Conservation (phyloP, 2,888 invertebrate genomes). For the Lochmaea crataegi region DNA sequence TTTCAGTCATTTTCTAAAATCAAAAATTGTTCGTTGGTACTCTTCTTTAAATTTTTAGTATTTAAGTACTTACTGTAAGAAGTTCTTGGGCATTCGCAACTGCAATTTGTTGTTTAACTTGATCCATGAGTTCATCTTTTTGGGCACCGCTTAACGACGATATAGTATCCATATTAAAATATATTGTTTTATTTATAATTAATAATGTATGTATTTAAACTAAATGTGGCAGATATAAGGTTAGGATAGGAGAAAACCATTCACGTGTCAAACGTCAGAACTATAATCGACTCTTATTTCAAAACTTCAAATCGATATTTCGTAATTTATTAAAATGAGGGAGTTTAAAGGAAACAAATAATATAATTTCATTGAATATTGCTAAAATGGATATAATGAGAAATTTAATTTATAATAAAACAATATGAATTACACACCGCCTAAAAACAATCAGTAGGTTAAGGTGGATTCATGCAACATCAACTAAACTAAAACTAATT, state of each 20-base stretch:
- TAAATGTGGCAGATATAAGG: not conserved
- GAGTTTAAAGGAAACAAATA: not conserved
- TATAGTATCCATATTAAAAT: slow-evolving; percentile 48
- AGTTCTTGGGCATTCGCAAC: slow-evolving; percentile 94
- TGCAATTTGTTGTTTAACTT: slow-evolving; percentile 95
- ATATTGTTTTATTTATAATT: not conserved
- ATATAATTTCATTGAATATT: not conserved
- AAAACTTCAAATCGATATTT: not conserved
- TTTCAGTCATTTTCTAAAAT: slow-evolving; percentile 93
- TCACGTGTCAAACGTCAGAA: not conserved
- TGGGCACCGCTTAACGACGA: slow-evolving; percentile 74
- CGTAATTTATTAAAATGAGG: not conserved
- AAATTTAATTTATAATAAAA: too few species aligned
- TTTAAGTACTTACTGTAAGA: slow-evolving; percentile 76
- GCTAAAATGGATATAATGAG: not conserved
- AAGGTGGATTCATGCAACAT: too few species aligned
- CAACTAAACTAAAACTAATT: too few species aligned
- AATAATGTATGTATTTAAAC: not conserved
- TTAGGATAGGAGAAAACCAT: not conserved
- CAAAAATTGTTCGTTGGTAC: slow-evolving; percentile 37
- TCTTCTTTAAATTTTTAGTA: slow-evolving; percentile 7
- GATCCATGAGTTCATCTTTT: slow-evolving; percentile 91
- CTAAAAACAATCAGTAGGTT: too few species aligned
- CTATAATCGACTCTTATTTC: not conserved
- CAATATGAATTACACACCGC: too few species aligned